Evolutionary conservation across 1,140 invertebrate genomes (phyloP), one percentile per base, ranked within the genome.

Genomic region (Leguminivora glycinivorella): DNA sequence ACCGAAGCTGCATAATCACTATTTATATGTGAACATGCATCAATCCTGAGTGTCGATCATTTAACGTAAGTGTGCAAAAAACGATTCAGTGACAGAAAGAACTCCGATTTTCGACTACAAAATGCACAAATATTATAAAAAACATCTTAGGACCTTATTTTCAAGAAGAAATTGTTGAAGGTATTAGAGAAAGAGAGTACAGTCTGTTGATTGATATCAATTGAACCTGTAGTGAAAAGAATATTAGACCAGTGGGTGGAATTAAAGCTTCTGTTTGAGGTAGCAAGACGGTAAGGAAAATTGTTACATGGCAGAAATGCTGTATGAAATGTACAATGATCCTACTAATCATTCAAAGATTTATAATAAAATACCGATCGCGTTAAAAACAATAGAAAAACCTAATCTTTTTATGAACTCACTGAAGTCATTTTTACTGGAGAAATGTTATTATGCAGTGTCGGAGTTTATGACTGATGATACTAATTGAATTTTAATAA

Each of bases 171-270:
- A 68, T 83, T 22, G 22, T 76, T 24, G 38, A 68, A 52, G 87
- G 89, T 75, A 73, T 91, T 38, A 81, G 78, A 34, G 75, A 87
- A 4, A 74, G 75, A 70, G 22, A 72, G 25, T 92, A 79, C 67
- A 90, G 84, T 47, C 43, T 47, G 4, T 34, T 34, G 76, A 70
- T 91, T 84, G 83, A 71, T 90, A 47, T 84, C 82, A 34, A 83
- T 85, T 70, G 82, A 82, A 71, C 43, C 75, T 58, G 83, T 82
- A 17, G 81, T 88, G 4, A 74, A 72, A 66, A 40, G 77, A 63
- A 82, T 85, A 58, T 52, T 82, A 7, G 73, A 85, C 12, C 85
- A 90, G 70, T 90, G 82, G 81, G 9, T 77, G 26, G 84, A 89
- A 74, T 79, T 89, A 68, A 87, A 87, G 80, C 40, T 71, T 19